A percentile compares a stretch with the other conserved stretches of the same genome.
Conservation (phyloP, 2,888 invertebrate species). For the Bhutanitis thaidina region DNA sequence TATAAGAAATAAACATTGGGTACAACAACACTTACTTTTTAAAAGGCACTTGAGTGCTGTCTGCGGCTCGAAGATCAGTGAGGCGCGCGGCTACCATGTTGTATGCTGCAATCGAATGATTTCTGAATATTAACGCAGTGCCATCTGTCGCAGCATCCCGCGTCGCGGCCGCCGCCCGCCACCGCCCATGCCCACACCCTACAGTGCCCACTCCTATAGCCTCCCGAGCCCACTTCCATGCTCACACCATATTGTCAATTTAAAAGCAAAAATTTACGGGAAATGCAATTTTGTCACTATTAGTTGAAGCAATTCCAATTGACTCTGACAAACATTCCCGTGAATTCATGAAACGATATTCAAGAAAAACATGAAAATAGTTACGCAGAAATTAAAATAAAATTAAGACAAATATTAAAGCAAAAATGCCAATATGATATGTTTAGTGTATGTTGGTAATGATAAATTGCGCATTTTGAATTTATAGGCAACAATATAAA, state of each 20-base stretch:
- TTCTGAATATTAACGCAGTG: constrained; percentile 80
- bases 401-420: neutral
- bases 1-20: too few species aligned
- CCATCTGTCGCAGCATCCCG: constrained; percentile 30
- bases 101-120: constrained; percentile 94
- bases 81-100: constrained; percentile 99
- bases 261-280: constrained; percentile 42
- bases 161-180: constrained; percentile 35
- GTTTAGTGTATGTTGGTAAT: too few species aligned
- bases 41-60: constrained; percentile 98
- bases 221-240: constrained; percentile 24
- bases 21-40: constrained; percentile 89
- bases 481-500: too few species aligned
- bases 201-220: constrained; percentile 18
- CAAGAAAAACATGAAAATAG: neutral
- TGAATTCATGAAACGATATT: constrained; percentile 2
- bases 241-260: constrained; percentile 79
- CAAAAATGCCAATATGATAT: neutral
- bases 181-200: constrained; percentile 35
- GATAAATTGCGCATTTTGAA: too few species aligned
- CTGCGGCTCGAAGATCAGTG: constrained; percentile 95
- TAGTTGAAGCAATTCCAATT: neutral
- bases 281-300: constrained; percentile 19
- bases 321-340: neutral
- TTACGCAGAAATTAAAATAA: neutral